Evolutionary conservation across 1,140 invertebrate species (phyloP).

Genomic region (Nixonia krombeini): DNA sequence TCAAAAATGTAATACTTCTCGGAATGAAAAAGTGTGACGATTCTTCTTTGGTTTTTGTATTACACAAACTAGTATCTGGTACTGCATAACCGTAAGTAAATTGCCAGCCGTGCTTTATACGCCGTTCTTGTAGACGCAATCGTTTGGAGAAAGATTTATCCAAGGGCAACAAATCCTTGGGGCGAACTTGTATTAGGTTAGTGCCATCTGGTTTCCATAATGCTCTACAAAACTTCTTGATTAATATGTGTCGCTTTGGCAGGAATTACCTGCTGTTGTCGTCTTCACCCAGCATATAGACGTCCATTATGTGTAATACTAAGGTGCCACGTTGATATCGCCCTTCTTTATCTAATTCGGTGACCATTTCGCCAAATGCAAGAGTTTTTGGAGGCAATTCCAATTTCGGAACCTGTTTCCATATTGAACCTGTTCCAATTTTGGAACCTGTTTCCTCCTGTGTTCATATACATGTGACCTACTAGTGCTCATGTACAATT

Average conservation of each 20-base stretch:
- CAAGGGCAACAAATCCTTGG: slow-evolving; percentile 50
- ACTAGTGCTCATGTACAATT: slow-evolving; percentile 72
- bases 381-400: slow-evolving; percentile 82
- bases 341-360: slow-evolving; percentile 80
- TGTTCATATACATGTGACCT: slow-evolving; percentile 75
- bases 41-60: slow-evolving; percentile 38
- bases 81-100: slow-evolving; percentile 37
- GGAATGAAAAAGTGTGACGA: slow-evolving; percentile 69
- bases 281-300: slow-evolving; percentile 82
- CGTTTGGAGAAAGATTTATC: slow-evolving; percentile 29
- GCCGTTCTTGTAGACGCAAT: slow-evolving; percentile 29
- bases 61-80: slow-evolving; percentile 9
- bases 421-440: no score
- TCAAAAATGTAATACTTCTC: slow-evolving; percentile 72
- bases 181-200: slow-evolving; percentile 40
- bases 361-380: slow-evolving; percentile 85
- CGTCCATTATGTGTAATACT: slow-evolving; percentile 89
- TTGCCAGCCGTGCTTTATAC: slow-evolving; percentile 51
- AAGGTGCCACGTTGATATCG: slow-evolving; percentile 74
- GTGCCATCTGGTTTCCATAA: slow-evolving; percentile 56
- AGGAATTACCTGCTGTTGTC: slow-evolving; percentile 79
- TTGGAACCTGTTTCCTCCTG: slow-evolving; percentile 57
- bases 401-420: slow-evolving; percentile 71
- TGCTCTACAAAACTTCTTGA: slow-evolving; percentile 56
- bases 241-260: slow-evolving; percentile 71